These are phyloP conservation scores for Nebria salina DNA, from an alignment of 2,888 invertebrate genomes.

Conservation along the genomic window DNA sequence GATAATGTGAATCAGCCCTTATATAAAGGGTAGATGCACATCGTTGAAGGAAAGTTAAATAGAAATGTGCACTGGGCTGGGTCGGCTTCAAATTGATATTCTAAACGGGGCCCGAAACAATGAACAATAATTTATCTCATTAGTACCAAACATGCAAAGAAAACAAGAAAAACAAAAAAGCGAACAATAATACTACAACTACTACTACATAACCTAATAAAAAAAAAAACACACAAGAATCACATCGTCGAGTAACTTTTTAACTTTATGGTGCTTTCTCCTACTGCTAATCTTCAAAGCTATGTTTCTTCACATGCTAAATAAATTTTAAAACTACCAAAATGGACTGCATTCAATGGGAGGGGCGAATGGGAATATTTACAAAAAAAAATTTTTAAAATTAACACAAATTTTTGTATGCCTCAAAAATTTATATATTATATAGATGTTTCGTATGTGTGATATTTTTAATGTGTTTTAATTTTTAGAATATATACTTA, in stretches of 20 bases:
- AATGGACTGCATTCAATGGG: constrained; percentile 62
- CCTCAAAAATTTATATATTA: constrained; percentile 58
- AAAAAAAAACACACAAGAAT: constrained; percentile 46
- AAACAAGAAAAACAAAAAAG: constrained; percentile 32
- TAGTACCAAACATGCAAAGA: too few relatives aligned
- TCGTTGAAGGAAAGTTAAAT: constrained; percentile 4
- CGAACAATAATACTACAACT: neutral
- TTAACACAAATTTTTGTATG: constrained; percentile 61
- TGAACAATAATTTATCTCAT: constrained; percentile 54
- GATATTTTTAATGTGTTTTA: constrained; percentile 43
- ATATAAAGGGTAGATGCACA: too few relatives aligned
- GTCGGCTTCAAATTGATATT: constrained; percentile 51
- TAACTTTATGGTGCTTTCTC: constrained; percentile 62
- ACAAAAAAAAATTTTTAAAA: constrained; percentile 52
- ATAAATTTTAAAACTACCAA: neutral
- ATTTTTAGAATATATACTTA: constrained; percentile 41
- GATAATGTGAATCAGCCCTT: too few relatives aligned
- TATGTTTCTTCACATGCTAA: constrained; percentile 63
- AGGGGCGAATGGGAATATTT: constrained; percentile 61
- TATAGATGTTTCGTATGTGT: constrained; percentile 46
- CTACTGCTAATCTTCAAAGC: constrained; percentile 63
- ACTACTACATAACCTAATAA: neutral
- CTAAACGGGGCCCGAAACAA: constrained; percentile 55
- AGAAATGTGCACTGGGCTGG: constrained; percentile 53
- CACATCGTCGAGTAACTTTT: constrained; percentile 55